Evolutionary conservation across 2,888 invertebrate genomes (phyloP), one percentile per base, ranked within the genome.

Genomic region (Spicauda simplicius): DNA sequence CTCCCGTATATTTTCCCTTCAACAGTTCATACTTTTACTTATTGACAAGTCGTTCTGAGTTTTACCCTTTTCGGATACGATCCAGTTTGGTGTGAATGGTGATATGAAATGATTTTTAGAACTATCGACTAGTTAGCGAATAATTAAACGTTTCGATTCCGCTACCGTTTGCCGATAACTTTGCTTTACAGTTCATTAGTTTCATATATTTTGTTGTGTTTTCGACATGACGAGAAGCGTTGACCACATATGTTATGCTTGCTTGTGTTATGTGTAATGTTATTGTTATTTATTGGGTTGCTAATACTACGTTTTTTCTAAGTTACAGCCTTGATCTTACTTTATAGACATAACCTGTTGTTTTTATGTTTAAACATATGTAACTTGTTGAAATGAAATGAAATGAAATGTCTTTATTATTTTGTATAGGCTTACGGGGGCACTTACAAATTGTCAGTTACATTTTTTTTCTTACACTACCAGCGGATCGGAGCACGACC

Each of bases 91-190:
- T 33, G 10, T n/a, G 50, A 48, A 25, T 60, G n/a, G 16, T 0
- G 6, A 5, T 50, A 52, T 60, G 60, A 60, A 60, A 60, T 59
- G 50, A 60, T 50, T 25, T 52, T 52, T 16, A 48, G 50, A 60
- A 60, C 60, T 50, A 50, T n/a, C 50, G 50, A 11, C 25, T 18
- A 18, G 60, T 60, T 60, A 60, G 60, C 19, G 60, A 61, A 61
- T 61, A 61, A 61, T 61, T 52, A 52, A 61, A 52, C 52, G 60
- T 52, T 52, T 50, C 45, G 48, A 64, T 53, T 59, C 54, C 19
- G 30, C 55, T 65, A 37, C 45, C 56, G 20, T 50, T 65, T 77
- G 70, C 64, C 64, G 58, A 59, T 59, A 59, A 48, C n/a, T 59
- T 58, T 25, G 48, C 48, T 59, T 59, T 58, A 20, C 45, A 59